Base-by-base conservation (phyloP, 2,888 invertebrate genomes). In the Tipula unca region DNA sequence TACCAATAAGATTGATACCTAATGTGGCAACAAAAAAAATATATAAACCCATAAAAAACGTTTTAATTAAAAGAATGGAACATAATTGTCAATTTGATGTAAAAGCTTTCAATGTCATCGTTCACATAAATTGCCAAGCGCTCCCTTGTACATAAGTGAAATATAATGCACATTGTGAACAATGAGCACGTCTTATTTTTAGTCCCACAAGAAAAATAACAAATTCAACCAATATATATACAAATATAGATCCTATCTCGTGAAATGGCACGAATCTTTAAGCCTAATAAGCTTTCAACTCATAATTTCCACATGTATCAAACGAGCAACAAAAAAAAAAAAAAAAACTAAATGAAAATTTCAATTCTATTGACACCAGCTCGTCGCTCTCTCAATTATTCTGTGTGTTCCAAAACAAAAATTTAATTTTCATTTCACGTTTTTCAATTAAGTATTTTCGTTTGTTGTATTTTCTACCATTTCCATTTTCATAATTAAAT, bases 401-500 rank as follows among this genome's bases (percentile, higher is more conserved):
- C 17, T 32, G 32, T 32, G 32, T 32, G 4, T 4, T 1, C 8
- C 17, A 48, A 48, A 69, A 69, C 6, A 69, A 69, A 69, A 20
- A 69, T 69, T 69, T 13, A 8, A 69, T 69, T 69, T 69, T 69
- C 69, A 69, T 69, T 69, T 25, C 69, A 69, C 69, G 69, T 69
- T 69, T 69, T 69, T 69, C 69, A 69, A 69, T 69, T 69, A 69
- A 69, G 69, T 25, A 69, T 69, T 69, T 69, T 69, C 25, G 20
- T 69, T 69, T 69, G 6, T 25, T 20, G 20, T 0, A 3, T 69
- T n/a, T 48, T n/a, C 13, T 10, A 6, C 10, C 39, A 39, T 39
- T 39, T 54, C 69, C 25, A 69, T 69, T 69, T 69, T 69, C 69
- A 69, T 69, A 69, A 69, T 69, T 69, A 69, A 69, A 69, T 69